Evolutionary conservation across 2,797 vertebrate genomes (phyloP).

Genomic region (Mormyrus hasselquistii): DNA sequence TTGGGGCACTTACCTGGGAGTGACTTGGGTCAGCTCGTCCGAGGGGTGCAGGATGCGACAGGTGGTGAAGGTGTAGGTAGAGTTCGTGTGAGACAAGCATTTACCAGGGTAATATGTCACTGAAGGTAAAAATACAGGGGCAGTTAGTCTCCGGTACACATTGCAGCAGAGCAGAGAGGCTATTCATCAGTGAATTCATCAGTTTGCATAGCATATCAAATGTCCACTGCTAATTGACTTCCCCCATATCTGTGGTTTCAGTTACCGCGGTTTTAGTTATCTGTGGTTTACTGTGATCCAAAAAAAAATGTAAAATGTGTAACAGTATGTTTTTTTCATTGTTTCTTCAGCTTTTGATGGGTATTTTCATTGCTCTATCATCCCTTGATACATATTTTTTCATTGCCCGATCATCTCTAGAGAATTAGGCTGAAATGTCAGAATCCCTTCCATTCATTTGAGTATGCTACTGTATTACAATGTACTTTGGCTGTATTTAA

Average conservation of each 20-base stretch:
- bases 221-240: background rate
- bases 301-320: background rate
- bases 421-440: background rate
- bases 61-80: constrained; percentile 96
- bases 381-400: background rate
- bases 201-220: background rate
- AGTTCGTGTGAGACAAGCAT: constrained; percentile 97
- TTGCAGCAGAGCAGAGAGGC: background rate
- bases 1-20: constrained; percentile 52
- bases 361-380: background rate
- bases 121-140: constrained; percentile 49
- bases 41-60: constrained; percentile 96
- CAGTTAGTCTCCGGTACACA: constrained; percentile 23
- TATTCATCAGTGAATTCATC: background rate
- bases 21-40: constrained; percentile 88
- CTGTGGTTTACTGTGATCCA: background rate
- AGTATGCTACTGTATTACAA: background rate
- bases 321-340: background rate
- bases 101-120: constrained; percentile 86
- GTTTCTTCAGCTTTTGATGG: background rate
- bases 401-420: background rate
- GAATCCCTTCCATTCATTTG: background rate
- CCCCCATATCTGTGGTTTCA: background rate
- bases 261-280: background rate
- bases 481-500: background rate